Percentiles rank a stretch among this genome's conserved stretches.
phyloP scores from a whole-genome alignment of 2,113 vertebrate genomes.

The Buteo buteo region DNA sequence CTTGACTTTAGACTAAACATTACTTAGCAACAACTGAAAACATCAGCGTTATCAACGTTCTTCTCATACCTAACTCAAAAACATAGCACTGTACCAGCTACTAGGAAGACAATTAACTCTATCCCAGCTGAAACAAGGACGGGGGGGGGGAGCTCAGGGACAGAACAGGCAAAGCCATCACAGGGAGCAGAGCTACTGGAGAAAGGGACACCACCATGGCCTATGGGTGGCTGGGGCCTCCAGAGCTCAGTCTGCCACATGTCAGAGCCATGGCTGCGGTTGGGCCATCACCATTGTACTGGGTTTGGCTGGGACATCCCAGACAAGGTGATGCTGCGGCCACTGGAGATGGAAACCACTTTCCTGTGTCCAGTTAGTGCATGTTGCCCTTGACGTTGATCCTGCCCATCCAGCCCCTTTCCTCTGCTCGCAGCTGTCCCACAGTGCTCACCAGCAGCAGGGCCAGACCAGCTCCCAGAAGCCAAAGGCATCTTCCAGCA shows the following conservation, averaged over 20 bases:
- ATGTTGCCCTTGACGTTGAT: not conserved
- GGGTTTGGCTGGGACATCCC: not conserved
- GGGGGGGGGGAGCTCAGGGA: not conserved
- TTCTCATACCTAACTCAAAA: too few species aligned
- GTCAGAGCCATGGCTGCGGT: not conserved
- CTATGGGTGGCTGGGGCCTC: not conserved
- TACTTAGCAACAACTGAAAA: too few species aligned
- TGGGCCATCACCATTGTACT: not conserved
- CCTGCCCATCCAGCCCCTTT: not conserved
- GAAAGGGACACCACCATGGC: not conserved
- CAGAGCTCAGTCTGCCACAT: not conserved
- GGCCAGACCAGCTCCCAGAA: not conserved
- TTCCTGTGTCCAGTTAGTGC: not conserved
- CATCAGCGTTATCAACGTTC: too few species aligned
- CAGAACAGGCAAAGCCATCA: not conserved
- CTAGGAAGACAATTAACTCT: too few species aligned
- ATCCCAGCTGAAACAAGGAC: too few species aligned
- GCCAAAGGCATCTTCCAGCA: not conserved
- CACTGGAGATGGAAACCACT: not conserved
- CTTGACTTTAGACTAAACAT: too few species aligned
- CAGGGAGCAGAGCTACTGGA: not conserved
- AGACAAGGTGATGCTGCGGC: not conserved
- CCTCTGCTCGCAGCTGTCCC: not conserved
- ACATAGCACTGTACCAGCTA: too few species aligned
- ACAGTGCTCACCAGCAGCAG: not conserved